phyloP scores from a whole-genome alignment of 2,797 vertebrate species.

The Hydrophis major region DNA sequence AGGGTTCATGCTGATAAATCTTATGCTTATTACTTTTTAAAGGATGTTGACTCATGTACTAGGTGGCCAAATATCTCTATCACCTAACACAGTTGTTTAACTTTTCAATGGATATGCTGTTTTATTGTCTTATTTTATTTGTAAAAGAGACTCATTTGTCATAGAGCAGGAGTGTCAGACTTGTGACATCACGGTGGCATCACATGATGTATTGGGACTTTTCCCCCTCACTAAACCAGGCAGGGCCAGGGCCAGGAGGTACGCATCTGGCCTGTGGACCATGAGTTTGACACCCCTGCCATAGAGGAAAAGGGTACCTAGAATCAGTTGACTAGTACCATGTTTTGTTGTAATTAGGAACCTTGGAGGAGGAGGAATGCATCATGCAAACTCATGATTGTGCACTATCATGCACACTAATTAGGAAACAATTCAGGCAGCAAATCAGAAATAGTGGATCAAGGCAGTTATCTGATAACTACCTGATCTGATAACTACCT shows the following conservation, averaged over 20 bases:
- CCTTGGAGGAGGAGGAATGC: background rate
- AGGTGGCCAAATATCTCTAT: background rate
- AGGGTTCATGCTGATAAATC: background rate
- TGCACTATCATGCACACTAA: background rate
- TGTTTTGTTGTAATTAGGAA: background rate
- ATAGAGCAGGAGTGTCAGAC: background rate
- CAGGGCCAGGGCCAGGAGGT: too few relatives aligned
- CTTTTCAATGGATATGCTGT: background rate
- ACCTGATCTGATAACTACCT: background rate
- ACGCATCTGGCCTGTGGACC: too few relatives aligned
- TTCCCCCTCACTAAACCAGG: too few relatives aligned
- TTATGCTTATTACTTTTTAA: background rate
- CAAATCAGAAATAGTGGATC: background rate
- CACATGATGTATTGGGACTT: too few relatives aligned
- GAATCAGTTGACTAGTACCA: background rate
- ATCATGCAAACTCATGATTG: background rate
- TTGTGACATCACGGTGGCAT: too few relatives aligned
- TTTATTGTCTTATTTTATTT: background rate
- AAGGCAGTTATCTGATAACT: background rate
- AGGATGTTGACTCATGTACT: background rate
- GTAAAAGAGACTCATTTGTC: background rate
- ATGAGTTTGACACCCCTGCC: too few relatives aligned
- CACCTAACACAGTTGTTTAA: background rate
- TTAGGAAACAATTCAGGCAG: background rate
- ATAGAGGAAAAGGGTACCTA: background rate